Base-by-base conservation (phyloP, 2,113 vertebrate genomes). In the Catharus minimus region DNA sequence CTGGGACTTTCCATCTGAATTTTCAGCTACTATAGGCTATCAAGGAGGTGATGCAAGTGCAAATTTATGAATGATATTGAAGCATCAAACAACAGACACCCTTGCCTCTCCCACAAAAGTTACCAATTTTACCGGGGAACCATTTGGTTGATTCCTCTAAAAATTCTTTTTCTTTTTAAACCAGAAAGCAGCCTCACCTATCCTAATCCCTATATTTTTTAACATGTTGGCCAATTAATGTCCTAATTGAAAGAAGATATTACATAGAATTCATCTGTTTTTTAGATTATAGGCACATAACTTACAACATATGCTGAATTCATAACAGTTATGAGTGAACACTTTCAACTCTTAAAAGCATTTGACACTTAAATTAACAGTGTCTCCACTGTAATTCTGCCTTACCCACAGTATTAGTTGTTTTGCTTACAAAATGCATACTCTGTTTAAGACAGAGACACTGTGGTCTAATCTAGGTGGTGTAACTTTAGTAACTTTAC, bases 291-390 rank as follows among this genome's bases (percentile, higher is more conserved):
- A 78, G 46, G 38, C 32, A 61, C 2, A 0, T 93, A 91, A 95
- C 86, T 83, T 83, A 46, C 58, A 95, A 81, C 93, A 91, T 27
- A 57, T 91, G 90, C 49, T 86, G 69, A 71, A 90, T 62, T 91
- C 53, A 38, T 67, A 91, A 86, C 65, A 74, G 72, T 83, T 91
- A 88, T 0, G 10, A 96, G 57, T 61, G 73, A 96, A 67, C 57
- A 53, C 88, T 86, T 94, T 91, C 79, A 96, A 86, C 77, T 88
- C 65, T 68, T 88, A 46, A 83, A 92, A 90, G 30, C 80, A 44
- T 84, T 93, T 3, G 10, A 80, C 64, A 57, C 77, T 88, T 75
- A 90, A 93, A 90, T 95, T 93, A 93, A 50, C 87, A 75, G 33
- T 64, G 82, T 94, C 93, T 95, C 92, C 73, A 72, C 21, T 4